These are phyloP conservation scores for Anhinga anhinga DNA, from an alignment of 2,113 vertebrate genomes.

Conservation along the genomic window DNA sequence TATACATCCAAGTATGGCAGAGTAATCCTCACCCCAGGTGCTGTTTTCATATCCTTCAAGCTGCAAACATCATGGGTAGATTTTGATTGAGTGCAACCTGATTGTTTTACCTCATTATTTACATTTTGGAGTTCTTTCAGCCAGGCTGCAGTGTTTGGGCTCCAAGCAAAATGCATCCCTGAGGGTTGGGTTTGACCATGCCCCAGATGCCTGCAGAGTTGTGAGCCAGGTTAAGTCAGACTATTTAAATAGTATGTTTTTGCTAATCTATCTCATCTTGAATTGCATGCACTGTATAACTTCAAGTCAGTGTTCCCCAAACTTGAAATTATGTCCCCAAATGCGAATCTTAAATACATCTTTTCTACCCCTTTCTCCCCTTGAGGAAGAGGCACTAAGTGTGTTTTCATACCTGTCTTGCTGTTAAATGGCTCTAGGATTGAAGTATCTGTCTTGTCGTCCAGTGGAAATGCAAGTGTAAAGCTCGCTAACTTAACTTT, in stretches of 20 bases:
- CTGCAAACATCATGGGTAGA: background rate
- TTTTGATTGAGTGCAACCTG: constrained; percentile 23
- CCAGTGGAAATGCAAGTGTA: background rate
- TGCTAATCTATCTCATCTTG: background rate
- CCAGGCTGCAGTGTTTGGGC: background rate
- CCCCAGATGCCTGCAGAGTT: background rate
- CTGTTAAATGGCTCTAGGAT: background rate
- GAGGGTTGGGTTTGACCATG: background rate
- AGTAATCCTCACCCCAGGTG: constrained; percentile 24
- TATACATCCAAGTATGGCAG: background rate
- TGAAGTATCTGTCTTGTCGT: background rate
- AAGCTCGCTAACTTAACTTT: background rate
- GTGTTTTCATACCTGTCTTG: background rate
- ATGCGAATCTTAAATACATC: background rate
- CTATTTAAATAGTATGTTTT: background rate
- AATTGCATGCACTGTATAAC: background rate
- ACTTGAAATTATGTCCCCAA: background rate
- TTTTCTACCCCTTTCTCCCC: background rate
- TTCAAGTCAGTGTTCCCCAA: background rate
- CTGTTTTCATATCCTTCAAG: background rate
- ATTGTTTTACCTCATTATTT: constrained; percentile 17
- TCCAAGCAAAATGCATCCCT: background rate
- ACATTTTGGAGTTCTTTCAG: background rate
- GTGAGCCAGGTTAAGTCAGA: background rate
- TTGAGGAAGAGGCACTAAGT: background rate